Conservation (phyloP, 2,113 vertebrate species). For the Urocolius indicus region DNA sequence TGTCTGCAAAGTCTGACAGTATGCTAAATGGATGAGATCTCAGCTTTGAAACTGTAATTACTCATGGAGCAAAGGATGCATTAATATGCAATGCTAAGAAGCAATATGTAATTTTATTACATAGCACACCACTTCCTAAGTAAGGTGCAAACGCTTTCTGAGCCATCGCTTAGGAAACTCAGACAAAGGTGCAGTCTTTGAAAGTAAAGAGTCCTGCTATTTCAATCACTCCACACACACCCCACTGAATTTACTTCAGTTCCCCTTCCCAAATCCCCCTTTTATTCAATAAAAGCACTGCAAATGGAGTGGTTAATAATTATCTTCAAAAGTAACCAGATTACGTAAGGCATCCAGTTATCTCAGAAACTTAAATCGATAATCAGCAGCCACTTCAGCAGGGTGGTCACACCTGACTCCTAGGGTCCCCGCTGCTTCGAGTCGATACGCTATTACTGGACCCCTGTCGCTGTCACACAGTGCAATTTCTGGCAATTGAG, state of each 20-base stretch:
- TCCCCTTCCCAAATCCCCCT: background rate
- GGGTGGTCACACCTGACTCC: background rate
- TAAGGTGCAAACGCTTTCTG: background rate
- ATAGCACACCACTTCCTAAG: background rate
- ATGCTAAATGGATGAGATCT: background rate
- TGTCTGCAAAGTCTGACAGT: background rate
- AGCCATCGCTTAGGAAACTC: background rate
- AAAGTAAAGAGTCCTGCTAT: background rate
- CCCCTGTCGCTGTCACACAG: background rate
- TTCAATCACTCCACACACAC: background rate
- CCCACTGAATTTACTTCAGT: background rate
- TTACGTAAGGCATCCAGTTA: background rate
- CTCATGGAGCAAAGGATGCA: background rate
- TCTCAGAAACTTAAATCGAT: background rate
- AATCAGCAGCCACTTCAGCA: background rate
- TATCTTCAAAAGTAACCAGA: background rate
- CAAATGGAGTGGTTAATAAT: conserved; percentile 47
- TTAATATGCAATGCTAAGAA: background rate
- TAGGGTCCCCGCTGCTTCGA: background rate
- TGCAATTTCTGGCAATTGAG: background rate
- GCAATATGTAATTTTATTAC: background rate
- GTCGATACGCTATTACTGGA: rapidly evolving
- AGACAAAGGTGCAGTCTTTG: background rate
- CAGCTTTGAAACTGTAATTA: background rate
- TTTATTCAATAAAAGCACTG: background rate